These are phyloP conservation scores for Mesitornis unicolor DNA, from an alignment of 2,113 vertebrate species.

Conservation along the genomic window DNA sequence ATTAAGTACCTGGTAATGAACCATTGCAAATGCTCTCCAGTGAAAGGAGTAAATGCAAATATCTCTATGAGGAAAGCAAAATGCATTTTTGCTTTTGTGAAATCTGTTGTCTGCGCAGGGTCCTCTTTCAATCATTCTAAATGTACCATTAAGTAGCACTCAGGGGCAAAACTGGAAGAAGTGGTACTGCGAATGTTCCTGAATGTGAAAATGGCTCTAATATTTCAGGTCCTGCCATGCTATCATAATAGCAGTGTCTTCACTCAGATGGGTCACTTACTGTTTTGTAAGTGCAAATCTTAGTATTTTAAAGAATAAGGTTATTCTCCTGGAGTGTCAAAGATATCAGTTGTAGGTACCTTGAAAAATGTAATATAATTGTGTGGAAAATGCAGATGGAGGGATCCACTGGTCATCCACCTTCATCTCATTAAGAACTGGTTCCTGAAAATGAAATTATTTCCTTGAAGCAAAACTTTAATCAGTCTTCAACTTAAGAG, in stretches of 20 bases:
- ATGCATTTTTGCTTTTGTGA: not conserved
- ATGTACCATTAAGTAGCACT: constrained; percentile 9
- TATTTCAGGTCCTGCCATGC: not conserved
- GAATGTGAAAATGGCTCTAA: constrained; percentile 5
- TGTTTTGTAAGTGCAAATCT: not conserved
- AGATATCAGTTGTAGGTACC: not conserved
- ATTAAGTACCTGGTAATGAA: constrained; percentile 53
- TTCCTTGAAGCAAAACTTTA: constrained; percentile 4
- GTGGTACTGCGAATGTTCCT: not conserved
- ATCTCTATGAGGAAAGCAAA: not conserved
- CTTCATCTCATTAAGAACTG: not conserved
- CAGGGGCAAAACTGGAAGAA: not conserved
- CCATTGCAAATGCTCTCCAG: constrained; percentile 8
- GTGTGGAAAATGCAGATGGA: not conserved
- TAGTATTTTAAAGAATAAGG: not conserved
- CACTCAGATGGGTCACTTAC: not conserved
- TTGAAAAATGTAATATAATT: not conserved
- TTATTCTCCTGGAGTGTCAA: not conserved
- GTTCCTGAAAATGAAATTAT: not conserved
- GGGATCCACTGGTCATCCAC: not conserved
- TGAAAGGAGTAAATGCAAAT: not conserved
- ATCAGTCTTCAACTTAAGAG: not conserved
- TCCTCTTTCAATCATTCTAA: constrained; percentile 13
- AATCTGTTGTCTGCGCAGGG: not conserved
- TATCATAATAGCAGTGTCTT: not conserved